Evolutionary conservation across 2,888 invertebrate genomes (phyloP).

Genomic region (Maniola hyperantus): DNA sequence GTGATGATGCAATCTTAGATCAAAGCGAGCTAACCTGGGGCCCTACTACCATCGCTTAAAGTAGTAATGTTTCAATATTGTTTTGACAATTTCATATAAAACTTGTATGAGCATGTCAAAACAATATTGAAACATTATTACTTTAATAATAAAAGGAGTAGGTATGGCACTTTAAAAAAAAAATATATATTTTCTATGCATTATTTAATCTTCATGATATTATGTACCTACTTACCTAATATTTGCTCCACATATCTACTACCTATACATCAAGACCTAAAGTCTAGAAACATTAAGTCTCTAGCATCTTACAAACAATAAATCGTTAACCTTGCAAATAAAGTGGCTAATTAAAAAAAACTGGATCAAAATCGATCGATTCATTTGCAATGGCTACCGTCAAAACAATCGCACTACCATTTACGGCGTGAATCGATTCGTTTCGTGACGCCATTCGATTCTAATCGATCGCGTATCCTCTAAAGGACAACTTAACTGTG

Average conservation of each 20-base stretch:
- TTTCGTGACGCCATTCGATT: conserved; percentile 65
- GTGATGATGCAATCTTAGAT: too few species aligned
- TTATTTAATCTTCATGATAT: too few species aligned
- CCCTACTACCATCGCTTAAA: too few species aligned
- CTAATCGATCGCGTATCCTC: conserved; percentile 49
- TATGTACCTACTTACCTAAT: not conserved
- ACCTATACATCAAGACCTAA: not conserved
- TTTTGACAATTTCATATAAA: too few species aligned
- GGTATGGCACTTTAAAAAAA: too few species aligned
- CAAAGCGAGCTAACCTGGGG: too few species aligned
- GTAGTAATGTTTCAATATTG: too few species aligned
- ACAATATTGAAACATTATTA: too few species aligned
- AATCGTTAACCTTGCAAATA: conserved; percentile 36
- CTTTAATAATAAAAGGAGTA: too few species aligned
- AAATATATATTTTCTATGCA: too few species aligned
- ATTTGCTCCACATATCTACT: not conserved
- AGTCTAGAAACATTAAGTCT: not conserved
- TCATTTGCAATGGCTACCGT: conserved; percentile 62
- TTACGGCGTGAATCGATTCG: conserved; percentile 73
- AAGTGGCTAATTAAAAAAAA: conserved; percentile 52
- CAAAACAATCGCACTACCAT: conserved; percentile 70
- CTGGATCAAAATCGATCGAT: conserved; percentile 64
- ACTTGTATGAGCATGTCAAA: too few species aligned
- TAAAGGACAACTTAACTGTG: not conserved
- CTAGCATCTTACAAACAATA: conserved; percentile 2